These are phyloP conservation scores for Caranx melampygus DNA, from an alignment of 2,113 vertebrate species.

Conservation along the genomic window DNA sequence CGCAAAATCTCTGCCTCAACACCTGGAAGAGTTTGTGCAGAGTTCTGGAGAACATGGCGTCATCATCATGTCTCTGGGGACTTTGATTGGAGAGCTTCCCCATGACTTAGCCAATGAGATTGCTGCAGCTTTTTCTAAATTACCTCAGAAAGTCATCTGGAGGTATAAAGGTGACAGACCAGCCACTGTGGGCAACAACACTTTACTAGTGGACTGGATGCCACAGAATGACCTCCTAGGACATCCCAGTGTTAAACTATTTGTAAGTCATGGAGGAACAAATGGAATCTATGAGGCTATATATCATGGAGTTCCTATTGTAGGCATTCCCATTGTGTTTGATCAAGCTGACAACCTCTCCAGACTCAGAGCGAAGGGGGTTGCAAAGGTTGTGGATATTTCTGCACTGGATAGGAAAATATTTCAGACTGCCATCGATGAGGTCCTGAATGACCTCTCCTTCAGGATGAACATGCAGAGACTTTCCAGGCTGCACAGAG, in stretches of 20 bases:
- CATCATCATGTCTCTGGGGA: conserved; percentile 84
- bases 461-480: conserved; percentile 80
- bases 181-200: conserved; percentile 76
- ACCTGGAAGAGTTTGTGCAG: conserved; percentile 80
- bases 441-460: conserved; percentile 76
- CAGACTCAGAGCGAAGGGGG: conserved; percentile 52
- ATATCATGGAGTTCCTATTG: conserved; percentile 79
- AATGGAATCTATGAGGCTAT: conserved; percentile 82
- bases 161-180: conserved; percentile 70
- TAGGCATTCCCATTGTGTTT: conserved; percentile 78
- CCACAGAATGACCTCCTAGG: conserved; percentile 82
- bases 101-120: conserved; percentile 69
- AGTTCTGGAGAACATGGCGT: conserved; percentile 81
- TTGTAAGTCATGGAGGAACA: conserved; percentile 80
- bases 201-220: conserved; percentile 77
- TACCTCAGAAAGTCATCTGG: conserved; percentile 83
- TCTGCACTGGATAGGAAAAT: conserved; percentile 28
- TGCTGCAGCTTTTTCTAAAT: conserved; percentile 73
- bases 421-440: conserved; percentile 36
- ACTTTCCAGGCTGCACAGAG: conserved; percentile 79
- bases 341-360: conserved; percentile 76
- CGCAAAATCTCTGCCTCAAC: conserved; percentile 73
- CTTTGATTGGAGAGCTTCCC: conserved; percentile 74
- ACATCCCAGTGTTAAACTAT: conserved; percentile 74
- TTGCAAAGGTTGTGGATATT: conserved; percentile 45